Evolutionary conservation across 1,140 invertebrate species (phyloP), one percentile per base, ranked within the genome.

Genomic region (Bombus breviceps): DNA sequence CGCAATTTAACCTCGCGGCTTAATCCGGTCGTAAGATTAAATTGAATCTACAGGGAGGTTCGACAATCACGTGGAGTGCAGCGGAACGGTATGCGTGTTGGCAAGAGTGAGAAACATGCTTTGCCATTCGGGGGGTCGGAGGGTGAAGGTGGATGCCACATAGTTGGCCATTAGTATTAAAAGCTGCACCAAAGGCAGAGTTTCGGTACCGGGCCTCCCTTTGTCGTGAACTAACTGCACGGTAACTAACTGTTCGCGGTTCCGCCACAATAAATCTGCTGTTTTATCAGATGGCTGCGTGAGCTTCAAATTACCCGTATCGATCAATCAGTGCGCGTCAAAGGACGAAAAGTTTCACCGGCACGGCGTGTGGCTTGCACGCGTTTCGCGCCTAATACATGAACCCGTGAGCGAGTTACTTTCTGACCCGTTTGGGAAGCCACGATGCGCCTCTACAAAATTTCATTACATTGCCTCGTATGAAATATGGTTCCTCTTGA

Each of bases 141-240:
- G 59, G 10, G 59, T 13, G 10, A n/a, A n/a, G 59, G 28, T n/a
- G 59, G 37, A 92, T 91, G 85, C 79, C 83, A 82, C 92, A 91
- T 93, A 92, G 92, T 92, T 93, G 88, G 84, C 88, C 89, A 88
- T 92, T 92, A 86, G 86, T 91, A 88, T 92, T 90, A 90, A 87
- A 91, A 86, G 85, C 90, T 80, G 77, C 82, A 76, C 78, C 83
- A 34, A 73, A 78, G 64, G 78, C 66, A 8, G 43, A 81, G 88
- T 81, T 85, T 77, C 85, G 57, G 53, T 9, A 25, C 10, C 22
- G 47, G 28, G 43, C 59, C 79, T 62, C 62, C 68, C 78, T 78
- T 88, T 86, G 64, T 85, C 78, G 59, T 47, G 71, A 85, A 75
- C 39, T 64, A 75, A 81, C 39, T 64, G 39, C n/a, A 41, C 75